Base-by-base conservation (phyloP, 1,140 invertebrate genomes). In the Arion vulgaris region DNA sequence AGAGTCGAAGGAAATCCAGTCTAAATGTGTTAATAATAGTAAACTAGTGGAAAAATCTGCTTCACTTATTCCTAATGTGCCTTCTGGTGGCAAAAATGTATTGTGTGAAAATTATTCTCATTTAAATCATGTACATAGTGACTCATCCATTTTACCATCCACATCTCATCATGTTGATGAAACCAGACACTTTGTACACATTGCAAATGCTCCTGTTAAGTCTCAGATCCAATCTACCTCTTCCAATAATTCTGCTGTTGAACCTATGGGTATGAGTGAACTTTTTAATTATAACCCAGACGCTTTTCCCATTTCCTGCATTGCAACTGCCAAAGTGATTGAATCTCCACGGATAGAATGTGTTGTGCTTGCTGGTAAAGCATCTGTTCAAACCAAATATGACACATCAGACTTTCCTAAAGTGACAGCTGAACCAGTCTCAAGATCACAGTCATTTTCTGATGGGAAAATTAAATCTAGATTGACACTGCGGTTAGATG, bases 401-500 rank as follows among this genome's bases (percentile, higher is more conserved):
- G 38, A 49, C 26, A 73, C 23, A 26, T 28, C 45, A 34, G 62
- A 71, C 32, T 71, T 32, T 71, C 36, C 41, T 7, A 39, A 62
- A 57, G 34, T 19, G n/a, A 2, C 78, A 80, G 78, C 17, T 34
- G 38, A 80, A 49, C 62, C 26, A 17, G 19, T 80, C 15, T 28
- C 68, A 34, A 80, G 78, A 38, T 69, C 78, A 66, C 49, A 80
- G 39, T 80, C 78, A 13, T 80, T 80, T 38, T 83, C 81, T 36
- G 75, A 53, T 28, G 53, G 66, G 19, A 85, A 82, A 75, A 62
- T 68, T n/a, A 75, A 68, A 78, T 88, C 87, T 7, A 77, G 81
- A 68, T 53, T 88, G 45, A 80, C 86, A 26, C 62, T 85, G 62
- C 84, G 81, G 80, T 51, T 87, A 23, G 74, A 75, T 71, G 36